phyloP scores from a whole-genome alignment of 1,140 invertebrate genomes.

The Caenorhabditis remanei region DNA sequence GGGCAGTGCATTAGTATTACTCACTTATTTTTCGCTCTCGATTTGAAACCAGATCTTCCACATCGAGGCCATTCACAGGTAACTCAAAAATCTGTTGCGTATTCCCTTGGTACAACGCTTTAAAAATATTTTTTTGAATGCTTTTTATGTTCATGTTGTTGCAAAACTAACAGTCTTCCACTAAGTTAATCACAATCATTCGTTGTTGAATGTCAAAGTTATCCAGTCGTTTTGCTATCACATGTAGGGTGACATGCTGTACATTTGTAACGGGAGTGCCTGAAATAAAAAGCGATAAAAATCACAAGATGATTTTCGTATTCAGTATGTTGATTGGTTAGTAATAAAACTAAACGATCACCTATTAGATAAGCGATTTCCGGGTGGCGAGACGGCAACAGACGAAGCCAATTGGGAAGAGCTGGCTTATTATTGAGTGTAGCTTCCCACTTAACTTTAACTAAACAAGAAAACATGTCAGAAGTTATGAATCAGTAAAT shows the following conservation, averaged over 20 bases:
- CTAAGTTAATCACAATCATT: conserved; percentile 70
- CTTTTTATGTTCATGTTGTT: neutral
- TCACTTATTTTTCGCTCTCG: conserved; percentile 60
- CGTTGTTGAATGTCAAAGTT: conserved; percentile 72
- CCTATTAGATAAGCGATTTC: conserved; percentile 74
- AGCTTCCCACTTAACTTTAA: conserved; percentile 77
- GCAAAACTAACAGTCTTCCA: conserved; percentile 70
- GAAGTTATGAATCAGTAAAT: conserved; percentile 30
- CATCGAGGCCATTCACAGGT: conserved; percentile 72
- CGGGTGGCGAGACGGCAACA: conserved; percentile 71
- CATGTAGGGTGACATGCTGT: conserved; percentile 71
- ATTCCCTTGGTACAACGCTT: conserved; percentile 67
- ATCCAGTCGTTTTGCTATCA: conserved; percentile 73
- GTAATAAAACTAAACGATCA: conserved; percentile 35
- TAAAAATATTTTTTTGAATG: neutral
- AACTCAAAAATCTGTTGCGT: conserved; percentile 73
- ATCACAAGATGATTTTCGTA: conserved; percentile 38
- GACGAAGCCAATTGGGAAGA: conserved; percentile 74
- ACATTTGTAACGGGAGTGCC: conserved; percentile 74
- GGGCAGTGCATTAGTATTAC: neutral
- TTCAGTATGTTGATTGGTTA: conserved; percentile 14
- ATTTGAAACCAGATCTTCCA: conserved; percentile 71
- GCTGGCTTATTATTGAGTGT: conserved; percentile 74
- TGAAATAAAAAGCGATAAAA: conserved; percentile 53
- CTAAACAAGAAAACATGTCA: conserved; percentile 60